Evolutionary conservation across 2,888 invertebrate genomes (phyloP), one percentile per base, ranked within the genome.

Genomic region (Steinernema hermaphroditum): DNA sequence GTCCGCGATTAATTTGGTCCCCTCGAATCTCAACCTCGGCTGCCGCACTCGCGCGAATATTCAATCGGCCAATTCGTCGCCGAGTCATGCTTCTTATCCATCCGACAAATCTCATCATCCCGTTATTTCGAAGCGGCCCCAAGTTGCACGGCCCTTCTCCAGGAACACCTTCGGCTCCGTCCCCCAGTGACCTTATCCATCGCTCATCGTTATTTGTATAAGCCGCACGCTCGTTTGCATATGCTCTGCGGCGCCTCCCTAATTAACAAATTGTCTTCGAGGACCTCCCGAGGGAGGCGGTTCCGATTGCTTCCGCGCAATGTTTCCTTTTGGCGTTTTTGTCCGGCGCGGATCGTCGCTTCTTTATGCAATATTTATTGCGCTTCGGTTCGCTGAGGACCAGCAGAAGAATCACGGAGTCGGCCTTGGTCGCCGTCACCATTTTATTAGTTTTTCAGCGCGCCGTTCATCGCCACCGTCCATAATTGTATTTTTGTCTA

Each of bases 391-490:
- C 62, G 62, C 27, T 16, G 62, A 62, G 46, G 46, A 54, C 12
- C 12, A 62, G 62, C 29, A 62, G 62, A 32, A n/a, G 62, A 62
- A 62, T 54, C 54, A 32, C 29, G 62, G 22, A 46, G 6, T 27
- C 62, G 62, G 62, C 62, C 62, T 62, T 62, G 62, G 62, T 14
- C 54, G 54, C 16, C 62, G 62, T 62, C 62, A 62, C 62, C 62
- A 62, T 62, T 62, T 62, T 62, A 62, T 62, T 62, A 62, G 62
- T 62, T 62, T 62, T 62, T 62, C 62, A 62, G 27, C 62, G 62
- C 62, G 62, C 62, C 62, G 62, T 27, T 62, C 62, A 62, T 62
- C 54, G 9, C 19, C 54, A 54, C 54, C 19, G 4, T 14, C 29
- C 34, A 62, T 62, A 62, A 62, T 62, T 62, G 62, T 32, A 62